Conservation (phyloP, 2,888 invertebrate genomes). For the Tineola bisselliella region DNA sequence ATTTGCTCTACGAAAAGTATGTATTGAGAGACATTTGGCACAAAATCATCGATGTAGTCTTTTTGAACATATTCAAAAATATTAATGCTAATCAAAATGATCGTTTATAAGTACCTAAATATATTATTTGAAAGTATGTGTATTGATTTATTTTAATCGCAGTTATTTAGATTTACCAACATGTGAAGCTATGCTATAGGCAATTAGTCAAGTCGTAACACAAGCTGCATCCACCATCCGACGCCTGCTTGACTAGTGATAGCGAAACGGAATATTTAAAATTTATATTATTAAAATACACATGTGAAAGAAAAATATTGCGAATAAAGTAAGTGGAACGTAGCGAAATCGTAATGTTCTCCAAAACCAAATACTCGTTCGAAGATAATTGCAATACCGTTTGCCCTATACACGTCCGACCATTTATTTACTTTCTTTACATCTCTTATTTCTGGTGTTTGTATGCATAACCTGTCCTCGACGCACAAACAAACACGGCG, state of each 20-base stretch:
- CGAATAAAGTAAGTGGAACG: not conserved
- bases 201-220: too few relatives aligned
- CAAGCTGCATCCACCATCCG: too few relatives aligned
- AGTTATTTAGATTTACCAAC: too few relatives aligned
- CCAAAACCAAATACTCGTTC: not conserved
- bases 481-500: not conserved
- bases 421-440: not conserved
- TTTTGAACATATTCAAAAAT: conserved; percentile 31
- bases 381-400: not conserved
- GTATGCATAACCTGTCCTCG: conserved; percentile 8
- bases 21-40: conserved; percentile 35
- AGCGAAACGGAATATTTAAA: too few relatives aligned
- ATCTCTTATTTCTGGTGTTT: conserved; percentile 11
- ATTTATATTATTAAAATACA: too few relatives aligned
- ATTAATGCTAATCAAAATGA: not conserved
- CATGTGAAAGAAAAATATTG: not conserved
- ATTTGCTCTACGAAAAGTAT: conserved; percentile 2
- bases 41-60: conserved; percentile 33
- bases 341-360: not conserved
- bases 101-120: not conserved
- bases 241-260: too few relatives aligned
- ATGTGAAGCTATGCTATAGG: too few relatives aligned
- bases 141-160: not conserved
- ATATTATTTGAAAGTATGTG: not conserved
- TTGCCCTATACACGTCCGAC: not conserved